Evolutionary conservation across 1,140 invertebrate species (phyloP).

Genomic region (Musca vetustissima): DNA sequence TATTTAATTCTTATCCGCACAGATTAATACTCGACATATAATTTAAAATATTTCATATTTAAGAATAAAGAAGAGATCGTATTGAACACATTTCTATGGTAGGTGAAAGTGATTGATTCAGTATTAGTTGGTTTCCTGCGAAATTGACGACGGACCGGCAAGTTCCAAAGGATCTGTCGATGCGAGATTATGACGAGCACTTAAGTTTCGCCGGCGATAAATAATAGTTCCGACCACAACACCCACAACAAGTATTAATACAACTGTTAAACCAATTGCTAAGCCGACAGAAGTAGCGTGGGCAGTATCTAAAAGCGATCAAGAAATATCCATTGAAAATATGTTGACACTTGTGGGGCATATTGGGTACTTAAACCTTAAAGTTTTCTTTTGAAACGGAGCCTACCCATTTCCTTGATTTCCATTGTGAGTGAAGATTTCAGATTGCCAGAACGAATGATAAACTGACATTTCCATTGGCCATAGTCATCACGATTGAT

Average conservation of each 20-base stretch:
- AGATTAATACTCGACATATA: no score
- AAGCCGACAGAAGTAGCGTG: constrained; percentile 24
- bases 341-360: no score
- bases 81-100: no score
- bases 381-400: constrained; percentile 29
- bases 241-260: constrained; percentile 24
- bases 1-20: no score
- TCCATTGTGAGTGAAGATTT: constrained; percentile 21
- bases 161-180: constrained; percentile 22
- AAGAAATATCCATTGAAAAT: not conserved
- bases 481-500: constrained; percentile 26
- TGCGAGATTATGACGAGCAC: constrained; percentile 26
- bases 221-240: constrained; percentile 26
- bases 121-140: no score
- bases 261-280: constrained; percentile 28
- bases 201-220: constrained; percentile 26
- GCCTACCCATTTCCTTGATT: constrained; percentile 29
- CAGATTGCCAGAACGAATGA: not conserved
- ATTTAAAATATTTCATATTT: no score
- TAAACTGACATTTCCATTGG: constrained; percentile 30
- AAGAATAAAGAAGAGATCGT: no score
- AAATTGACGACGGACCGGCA: not conserved
- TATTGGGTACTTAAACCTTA: constrained; percentile 18
- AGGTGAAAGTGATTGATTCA: no score
- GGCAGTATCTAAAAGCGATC: constrained; percentile 4